A percentile compares a stretch with the other conserved stretches of the same genome.
These are phyloP conservation scores for Plectrocnemia conspersa DNA, from an alignment of 1,140 invertebrate species.

Conservation along the genomic window DNA sequence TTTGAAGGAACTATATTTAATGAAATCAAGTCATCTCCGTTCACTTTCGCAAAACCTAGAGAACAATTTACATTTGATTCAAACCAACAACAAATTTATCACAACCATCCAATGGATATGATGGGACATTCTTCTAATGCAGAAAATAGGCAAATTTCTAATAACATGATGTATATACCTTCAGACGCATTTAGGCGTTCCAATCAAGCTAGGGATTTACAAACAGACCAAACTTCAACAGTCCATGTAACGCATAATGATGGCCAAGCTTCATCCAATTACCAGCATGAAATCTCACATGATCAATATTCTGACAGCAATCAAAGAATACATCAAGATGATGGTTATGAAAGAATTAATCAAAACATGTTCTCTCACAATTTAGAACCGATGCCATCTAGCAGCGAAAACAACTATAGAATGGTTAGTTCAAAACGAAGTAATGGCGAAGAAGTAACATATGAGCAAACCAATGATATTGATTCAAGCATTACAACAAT, in stretches of 20 bases:
- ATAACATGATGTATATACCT: conserved; percentile 30
- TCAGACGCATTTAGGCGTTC: conserved; percentile 28
- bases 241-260: conserved; percentile 12
- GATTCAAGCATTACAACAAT: conserved; percentile 44
- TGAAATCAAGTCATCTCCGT: conserved; percentile 15
- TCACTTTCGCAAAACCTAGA: conserved; percentile 24
- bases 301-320: neutral
- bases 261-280: conserved; percentile 12
- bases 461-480: conserved; percentile 41
- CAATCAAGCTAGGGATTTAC: conserved; percentile 8
- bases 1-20: conserved; percentile 15
- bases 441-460: conserved; percentile 37
- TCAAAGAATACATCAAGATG: conserved; percentile 10
- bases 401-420: conserved; percentile 41
- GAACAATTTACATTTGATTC: conserved; percentile 22
- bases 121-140: conserved; percentile 32
- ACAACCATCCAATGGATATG: conserved; percentile 22
- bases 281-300: conserved; percentile 14
- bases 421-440: conserved; percentile 38
- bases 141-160: conserved; percentile 19
- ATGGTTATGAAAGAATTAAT: conserved; percentile 40
- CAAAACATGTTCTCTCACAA: conserved; percentile 48
- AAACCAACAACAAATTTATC: conserved; percentile 17
- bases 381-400: conserved; percentile 37
- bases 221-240: conserved; percentile 21